Evolutionary conservation across 1,140 invertebrate species (phyloP).

Genomic region (Caenorhabditis inopinata): DNA sequence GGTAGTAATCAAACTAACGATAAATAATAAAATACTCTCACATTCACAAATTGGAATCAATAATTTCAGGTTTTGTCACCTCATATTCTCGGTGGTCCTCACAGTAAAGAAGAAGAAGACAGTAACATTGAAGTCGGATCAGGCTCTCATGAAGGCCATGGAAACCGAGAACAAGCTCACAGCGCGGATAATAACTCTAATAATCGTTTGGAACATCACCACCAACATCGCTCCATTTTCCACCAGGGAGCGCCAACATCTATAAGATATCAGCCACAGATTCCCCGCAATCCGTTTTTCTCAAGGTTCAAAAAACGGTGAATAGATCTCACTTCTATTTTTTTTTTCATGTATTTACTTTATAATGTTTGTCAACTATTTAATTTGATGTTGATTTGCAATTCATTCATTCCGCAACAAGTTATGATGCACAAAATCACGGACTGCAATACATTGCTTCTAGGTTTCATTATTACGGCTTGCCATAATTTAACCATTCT

Average conservation of each 20-base stretch:
- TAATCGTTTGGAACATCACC: constrained; percentile 1
- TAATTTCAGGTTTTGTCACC: constrained; percentile 46
- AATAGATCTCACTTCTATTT: not conserved
- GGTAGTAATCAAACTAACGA: not conserved
- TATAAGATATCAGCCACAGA: not conserved
- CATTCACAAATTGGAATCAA: constrained; percentile 23
- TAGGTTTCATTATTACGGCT: no score
- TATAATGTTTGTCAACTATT: no score
- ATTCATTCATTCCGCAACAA: not conserved
- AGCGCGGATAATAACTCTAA: not conserved
- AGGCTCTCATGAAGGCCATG: constrained; percentile 29
- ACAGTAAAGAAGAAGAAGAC: constrained; percentile 37
- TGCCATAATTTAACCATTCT: no score
- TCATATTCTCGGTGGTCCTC: constrained; percentile 46
- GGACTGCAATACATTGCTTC: no score
- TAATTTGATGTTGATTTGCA: no score
- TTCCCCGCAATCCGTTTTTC: not conserved
- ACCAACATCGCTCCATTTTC: constrained; percentile 3
- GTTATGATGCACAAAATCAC: constrained; percentile 10
- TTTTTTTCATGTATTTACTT: no score
- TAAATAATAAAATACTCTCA: no score
- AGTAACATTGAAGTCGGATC: constrained; percentile 36
- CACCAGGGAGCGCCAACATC: not conserved
- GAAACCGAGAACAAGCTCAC: not conserved
- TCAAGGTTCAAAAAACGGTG: not conserved